These are phyloP conservation scores for Phataginus tricuspis DNA, from an alignment of 2,797 vertebrate species.

Conservation along the genomic window DNA sequence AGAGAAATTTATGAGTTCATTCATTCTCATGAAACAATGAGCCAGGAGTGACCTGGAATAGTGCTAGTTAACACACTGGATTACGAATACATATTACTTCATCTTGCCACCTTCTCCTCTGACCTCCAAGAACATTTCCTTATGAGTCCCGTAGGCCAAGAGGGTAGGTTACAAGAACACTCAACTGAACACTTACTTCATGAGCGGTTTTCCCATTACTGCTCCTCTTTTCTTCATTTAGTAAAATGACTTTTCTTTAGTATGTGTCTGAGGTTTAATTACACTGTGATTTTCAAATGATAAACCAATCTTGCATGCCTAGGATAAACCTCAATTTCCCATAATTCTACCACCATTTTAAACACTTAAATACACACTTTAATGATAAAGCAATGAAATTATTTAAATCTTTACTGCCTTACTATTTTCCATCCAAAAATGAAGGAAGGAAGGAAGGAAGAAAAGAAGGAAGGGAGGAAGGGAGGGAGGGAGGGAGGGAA, in stretches of 20 bases:
- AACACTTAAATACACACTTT: not conserved
- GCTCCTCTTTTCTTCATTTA: not conserved
- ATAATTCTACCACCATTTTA: not conserved
- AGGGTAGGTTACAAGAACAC: not conserved
- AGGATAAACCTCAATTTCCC: not conserved
- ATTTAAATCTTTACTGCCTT: not conserved
- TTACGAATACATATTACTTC: rapidly evolving
- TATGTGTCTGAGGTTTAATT: not conserved
- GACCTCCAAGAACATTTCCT: not conserved
- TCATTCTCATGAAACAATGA: not conserved
- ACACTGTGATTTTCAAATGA: not conserved
- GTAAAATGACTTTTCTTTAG: not conserved
- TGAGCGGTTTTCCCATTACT: not conserved
- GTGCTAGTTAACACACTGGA: not conserved
- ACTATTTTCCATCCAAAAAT: conserved; percentile 1
- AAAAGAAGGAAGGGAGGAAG: not conserved
- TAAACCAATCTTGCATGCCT: not conserved
- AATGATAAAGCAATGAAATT: not conserved
- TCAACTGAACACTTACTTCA: not conserved
- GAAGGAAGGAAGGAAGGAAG: not conserved
- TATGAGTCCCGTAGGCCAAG: not conserved
- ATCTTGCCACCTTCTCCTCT: not conserved
- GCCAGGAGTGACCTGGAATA: not conserved
- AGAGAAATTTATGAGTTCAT: not conserved
- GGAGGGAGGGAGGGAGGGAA: not conserved